Conservation (phyloP, 2,888 invertebrate genomes). For the Orchesellides sinensis region DNA sequence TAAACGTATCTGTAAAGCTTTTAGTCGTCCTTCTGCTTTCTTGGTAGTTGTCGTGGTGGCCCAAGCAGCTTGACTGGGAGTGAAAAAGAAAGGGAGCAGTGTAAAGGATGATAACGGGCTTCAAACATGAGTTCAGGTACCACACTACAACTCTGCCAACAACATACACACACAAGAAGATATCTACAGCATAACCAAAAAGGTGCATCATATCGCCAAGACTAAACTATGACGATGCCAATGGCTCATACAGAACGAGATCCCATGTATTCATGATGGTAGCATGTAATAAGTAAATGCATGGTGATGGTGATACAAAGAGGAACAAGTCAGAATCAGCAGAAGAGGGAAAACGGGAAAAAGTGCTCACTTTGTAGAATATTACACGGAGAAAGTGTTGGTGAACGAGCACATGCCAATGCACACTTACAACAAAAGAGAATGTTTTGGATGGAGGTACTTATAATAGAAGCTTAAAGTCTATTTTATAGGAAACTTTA, state of each 20-base stretch:
- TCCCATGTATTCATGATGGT: background rate
- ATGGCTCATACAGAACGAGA: too few relatives aligned
- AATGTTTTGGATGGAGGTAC: too few relatives aligned
- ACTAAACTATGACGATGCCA: background rate
- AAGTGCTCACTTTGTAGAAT: too few relatives aligned
- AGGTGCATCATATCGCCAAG: background rate
- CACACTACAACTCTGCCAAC: slow-evolving; percentile 39
- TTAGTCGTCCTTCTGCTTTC: background rate
- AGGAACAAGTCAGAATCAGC: background rate
- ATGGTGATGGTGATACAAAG: background rate
- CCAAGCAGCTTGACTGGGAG: slow-evolving; percentile 3
- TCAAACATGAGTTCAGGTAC: slow-evolving; percentile 57
- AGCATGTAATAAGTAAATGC: background rate
- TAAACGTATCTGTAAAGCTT: too few relatives aligned
- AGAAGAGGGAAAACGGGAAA: background rate
- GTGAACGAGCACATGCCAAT: too few relatives aligned
- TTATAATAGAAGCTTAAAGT: too few relatives aligned
- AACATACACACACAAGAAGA: background rate
- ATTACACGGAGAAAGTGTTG: too few relatives aligned
- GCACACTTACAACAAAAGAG: too few relatives aligned
- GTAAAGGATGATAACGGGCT: slow-evolving; percentile 44
- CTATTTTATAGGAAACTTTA: too few relatives aligned
- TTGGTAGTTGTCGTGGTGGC: slow-evolving; percentile 3
- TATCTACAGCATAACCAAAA: background rate
- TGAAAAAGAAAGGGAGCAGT: slow-evolving; percentile 1